Evolutionary conservation across 2,888 invertebrate species (phyloP).

Genomic region (Tenthredo distinguenda): DNA sequence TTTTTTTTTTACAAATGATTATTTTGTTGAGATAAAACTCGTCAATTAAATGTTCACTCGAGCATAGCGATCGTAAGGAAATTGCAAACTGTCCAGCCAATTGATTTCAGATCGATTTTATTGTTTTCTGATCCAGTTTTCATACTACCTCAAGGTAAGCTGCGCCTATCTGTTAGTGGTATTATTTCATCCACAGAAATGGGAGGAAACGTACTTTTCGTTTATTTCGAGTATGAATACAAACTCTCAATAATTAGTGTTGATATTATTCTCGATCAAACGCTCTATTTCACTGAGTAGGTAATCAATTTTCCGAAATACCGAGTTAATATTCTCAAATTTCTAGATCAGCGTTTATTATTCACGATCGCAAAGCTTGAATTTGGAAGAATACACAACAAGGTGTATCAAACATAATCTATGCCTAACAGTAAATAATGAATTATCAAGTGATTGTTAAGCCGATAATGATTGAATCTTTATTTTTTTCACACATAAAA

Average conservation of each 20-base stretch:
- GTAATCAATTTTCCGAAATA: background rate
- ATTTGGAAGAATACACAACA: background rate
- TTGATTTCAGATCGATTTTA: background rate
- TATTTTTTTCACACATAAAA: constrained; percentile 21
- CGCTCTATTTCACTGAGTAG: background rate
- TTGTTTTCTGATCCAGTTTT: background rate
- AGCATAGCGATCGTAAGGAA: background rate
- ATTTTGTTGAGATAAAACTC: background rate
- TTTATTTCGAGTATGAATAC: too few species aligned
- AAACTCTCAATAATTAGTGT: background rate
- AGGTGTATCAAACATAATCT: background rate
- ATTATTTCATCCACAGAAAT: too few species aligned
- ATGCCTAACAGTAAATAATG: background rate
- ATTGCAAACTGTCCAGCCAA: background rate
- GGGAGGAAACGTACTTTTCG: too few species aligned
- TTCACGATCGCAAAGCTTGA: background rate
- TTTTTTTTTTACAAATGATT: background rate
- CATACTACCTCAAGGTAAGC: background rate
- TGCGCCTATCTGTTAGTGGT: background rate
- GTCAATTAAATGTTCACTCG: background rate
- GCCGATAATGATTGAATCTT: constrained; percentile 18
- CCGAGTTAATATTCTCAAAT: background rate
- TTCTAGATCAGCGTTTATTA: background rate
- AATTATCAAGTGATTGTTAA: constrained; percentile 17
- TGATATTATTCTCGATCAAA: background rate